Conservation (phyloP, 2,888 invertebrate species). For the Miltochrista miniata region DNA sequence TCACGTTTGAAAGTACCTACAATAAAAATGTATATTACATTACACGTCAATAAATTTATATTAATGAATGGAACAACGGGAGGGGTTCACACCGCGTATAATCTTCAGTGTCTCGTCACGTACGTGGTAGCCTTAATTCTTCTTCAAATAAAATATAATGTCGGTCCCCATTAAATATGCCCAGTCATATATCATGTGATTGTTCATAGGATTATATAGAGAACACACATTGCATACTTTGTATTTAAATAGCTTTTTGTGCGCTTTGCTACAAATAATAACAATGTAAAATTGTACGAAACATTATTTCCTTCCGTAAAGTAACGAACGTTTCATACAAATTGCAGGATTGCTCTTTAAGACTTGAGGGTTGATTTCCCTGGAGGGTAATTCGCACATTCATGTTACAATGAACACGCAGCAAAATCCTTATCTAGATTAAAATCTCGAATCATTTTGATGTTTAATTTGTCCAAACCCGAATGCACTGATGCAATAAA, state of each 20-base stretch:
- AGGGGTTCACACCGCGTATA: constrained; percentile 73
- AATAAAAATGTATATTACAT: constrained; percentile 21
- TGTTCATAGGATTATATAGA: constrained; percentile 29
- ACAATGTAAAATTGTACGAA: background rate
- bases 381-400: constrained; percentile 53
- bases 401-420: constrained; percentile 42
- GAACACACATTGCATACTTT: constrained; percentile 3
- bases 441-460: constrained; percentile 57
- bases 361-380: constrained; percentile 58
- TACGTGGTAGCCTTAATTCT: constrained; percentile 61
- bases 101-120: constrained; percentile 69
- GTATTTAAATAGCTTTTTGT: background rate
- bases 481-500: constrained; percentile 11
- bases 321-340: too few relatives aligned
- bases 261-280: background rate
- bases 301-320: too few relatives aligned
- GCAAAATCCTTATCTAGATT: constrained; percentile 58
- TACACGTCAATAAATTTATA: constrained; percentile 43
- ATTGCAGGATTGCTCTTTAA: background rate
- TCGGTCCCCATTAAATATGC: constrained; percentile 51
- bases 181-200: constrained; percentile 28
- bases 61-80: constrained; percentile 57
- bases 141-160: constrained; percentile 54
- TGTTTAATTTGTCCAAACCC: constrained; percentile 38
- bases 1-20: constrained; percentile 15